A percentile compares a stretch with the other conserved stretches of the same genome.
These are phyloP conservation scores for Pseudococcus viburni DNA, from an alignment of 2,888 invertebrate genomes.

Conservation along the genomic window DNA sequence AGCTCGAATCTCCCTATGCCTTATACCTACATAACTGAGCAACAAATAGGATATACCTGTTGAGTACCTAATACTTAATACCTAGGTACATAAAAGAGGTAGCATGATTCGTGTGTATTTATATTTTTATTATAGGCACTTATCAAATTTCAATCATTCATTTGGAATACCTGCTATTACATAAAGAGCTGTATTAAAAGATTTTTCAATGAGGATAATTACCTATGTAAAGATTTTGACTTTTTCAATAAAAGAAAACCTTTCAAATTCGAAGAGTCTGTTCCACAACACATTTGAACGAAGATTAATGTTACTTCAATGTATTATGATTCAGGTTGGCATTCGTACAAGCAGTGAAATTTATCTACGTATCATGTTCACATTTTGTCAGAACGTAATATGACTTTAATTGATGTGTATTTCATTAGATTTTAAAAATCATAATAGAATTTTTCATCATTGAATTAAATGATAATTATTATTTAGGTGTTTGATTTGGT, in stretches of 20 bases:
- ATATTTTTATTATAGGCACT: not conserved
- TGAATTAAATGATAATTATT: slow-evolving; percentile 1
- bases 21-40: not conserved
- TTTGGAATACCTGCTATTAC: not conserved
- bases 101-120: not conserved
- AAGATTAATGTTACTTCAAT: not conserved
- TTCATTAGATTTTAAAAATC: not conserved
- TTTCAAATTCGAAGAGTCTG: not conserved
- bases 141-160: not conserved
- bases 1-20: not conserved
- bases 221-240: not conserved
- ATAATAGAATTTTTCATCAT: not conserved
- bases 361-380: slow-evolving; percentile 1
- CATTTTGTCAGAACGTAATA: not conserved
- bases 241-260: not conserved
- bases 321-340: not conserved
- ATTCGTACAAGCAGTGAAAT: slow-evolving; percentile 1
- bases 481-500: not conserved
- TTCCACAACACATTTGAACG: not conserved
- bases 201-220: not conserved
- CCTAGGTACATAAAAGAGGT: too few relatives aligned
- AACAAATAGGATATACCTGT: not conserved
- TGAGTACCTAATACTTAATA: not conserved
- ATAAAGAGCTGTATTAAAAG: not conserved
- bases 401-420: not conserved